Base-by-base conservation (phyloP, 1,140 invertebrate species). In the Rhizoglyphus robini region DNA sequence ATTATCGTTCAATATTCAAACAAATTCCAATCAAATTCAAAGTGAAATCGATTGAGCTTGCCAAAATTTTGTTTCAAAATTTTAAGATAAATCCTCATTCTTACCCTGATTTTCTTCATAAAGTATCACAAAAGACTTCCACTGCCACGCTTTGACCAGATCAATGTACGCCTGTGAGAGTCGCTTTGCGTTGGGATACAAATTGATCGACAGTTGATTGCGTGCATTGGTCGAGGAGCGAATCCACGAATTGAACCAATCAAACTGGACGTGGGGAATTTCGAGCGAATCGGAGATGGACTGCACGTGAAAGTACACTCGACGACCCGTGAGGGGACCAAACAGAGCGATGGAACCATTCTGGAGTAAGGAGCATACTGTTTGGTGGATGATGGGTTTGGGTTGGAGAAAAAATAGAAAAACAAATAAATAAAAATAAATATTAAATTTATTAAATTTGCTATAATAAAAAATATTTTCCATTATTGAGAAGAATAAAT, bases 271-370 rank as follows among this genome's bases (percentile, higher is more conserved):
- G 46, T 63, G 57, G 23, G 65, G 91, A 70, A 95, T 86, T 78
- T 95, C 91, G 84, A 94, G 88, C 29, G 90, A 89, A 77, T 95
- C 91, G 75, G 90, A 95, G 71, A 96, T 94, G 65, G 88, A 90
- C 77, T 95, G 91, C 13, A 95, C 88, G 77, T 96, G 91, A 27
- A 49, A 25, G 27, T 48, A 49, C 13, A 47, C 2, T 41, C 18
- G 23, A 5, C 30, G 11, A 8, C 41, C 29, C 18, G 13, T 18
- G 30, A 63, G 30, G 46, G 91, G 91, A 0, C 91, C 91, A 74
- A 96, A 94, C 71, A 96, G 88, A 23, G 88, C 90, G 4, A 88
- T 89, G 20, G 95, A 87, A 5, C 90, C 90, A 70, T 82, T 85
- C 68, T 86, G 80, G 64, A 95, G 76, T 66, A 94, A 80, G 70